Base-by-base conservation (phyloP, 2,888 invertebrate species). In the Eulithis prunata region DNA sequence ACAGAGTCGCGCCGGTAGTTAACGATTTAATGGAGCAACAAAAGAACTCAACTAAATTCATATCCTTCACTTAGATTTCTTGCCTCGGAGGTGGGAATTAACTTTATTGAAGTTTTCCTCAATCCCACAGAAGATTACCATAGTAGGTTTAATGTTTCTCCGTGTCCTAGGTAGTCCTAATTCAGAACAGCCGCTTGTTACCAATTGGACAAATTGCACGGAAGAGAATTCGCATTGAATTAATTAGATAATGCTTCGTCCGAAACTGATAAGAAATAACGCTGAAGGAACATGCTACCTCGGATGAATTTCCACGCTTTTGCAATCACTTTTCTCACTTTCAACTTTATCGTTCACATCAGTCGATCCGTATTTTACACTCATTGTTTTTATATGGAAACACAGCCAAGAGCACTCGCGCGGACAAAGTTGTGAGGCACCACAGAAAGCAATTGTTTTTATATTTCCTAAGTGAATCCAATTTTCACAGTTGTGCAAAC, bases 281-380 rank as follows among this genome's bases (percentile, higher is more conserved):
- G 53, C 61, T 57, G 53, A 64, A 66, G 28, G 28, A 36, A 21
- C 47, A 71, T 21, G 77, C 78, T 88, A 90, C 90, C 90, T 90
- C 73, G 82, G 73, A 75, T 81, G 75, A 70, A 83, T 81, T 75
- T 87, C 84, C 70, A 77, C 79, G 68, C 81, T 79, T 56, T 75
- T 69, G 6, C 64, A 66, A 53, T 78, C 79, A 74, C 82, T 84
- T 73, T 84, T 81, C 67, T 78, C 80, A 71, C 74, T 80, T 69
- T 85, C 83, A 69, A 79, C 74, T 75, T 82, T 80, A 59, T 82
- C 85, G 64, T 83, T 81, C 36, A 75, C 78, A 67, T 85, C 85
- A 47, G 88, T 91, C 8, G 92, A 82, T 66, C 92, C 92, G 75
- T 92, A 92, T 77, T 87, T 91, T 2, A 83, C 80, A 82, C 81